Conservation (phyloP, 1,140 invertebrate species). For the Drosophila teissieri region DNA sequence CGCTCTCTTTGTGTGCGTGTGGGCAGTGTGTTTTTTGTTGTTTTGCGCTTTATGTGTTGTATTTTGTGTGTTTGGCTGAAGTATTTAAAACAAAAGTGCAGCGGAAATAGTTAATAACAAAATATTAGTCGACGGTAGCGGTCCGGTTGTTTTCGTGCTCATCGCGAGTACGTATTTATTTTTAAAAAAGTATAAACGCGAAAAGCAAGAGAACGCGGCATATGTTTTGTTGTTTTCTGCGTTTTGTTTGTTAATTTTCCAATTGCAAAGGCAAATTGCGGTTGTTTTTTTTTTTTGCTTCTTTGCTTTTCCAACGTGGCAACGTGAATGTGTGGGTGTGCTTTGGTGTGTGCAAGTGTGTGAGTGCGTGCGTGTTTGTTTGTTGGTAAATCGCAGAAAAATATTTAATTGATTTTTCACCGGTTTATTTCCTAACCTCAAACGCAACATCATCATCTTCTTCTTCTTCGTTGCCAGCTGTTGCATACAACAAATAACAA, state of each 20-base stretch:
- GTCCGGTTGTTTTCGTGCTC: constrained; percentile 37
- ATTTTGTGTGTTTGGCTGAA: constrained; percentile 43
- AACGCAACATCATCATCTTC: constrained; percentile 3
- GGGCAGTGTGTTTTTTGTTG: constrained; percentile 37
- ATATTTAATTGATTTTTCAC: constrained; percentile 75
- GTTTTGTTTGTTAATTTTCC: constrained; percentile 24
- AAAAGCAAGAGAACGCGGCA: constrained; percentile 12
- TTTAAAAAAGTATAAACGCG: constrained; percentile 40
- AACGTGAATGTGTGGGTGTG: constrained; percentile 38
- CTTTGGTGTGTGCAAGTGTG: constrained; percentile 4
- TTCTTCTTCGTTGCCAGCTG: constrained; percentile 45
- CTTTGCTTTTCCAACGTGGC: constrained; percentile 37
- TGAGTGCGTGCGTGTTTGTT: constrained; percentile 16
- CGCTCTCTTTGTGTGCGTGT: not conserved
- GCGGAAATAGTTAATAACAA: constrained; percentile 64
- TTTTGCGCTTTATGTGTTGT: constrained; percentile 32
- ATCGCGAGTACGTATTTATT: constrained; percentile 37
- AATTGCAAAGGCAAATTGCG: constrained; percentile 49
- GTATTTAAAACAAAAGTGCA: constrained; percentile 65
- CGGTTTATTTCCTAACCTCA: constrained; percentile 40
- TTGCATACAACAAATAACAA: constrained; percentile 48
- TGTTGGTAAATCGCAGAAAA: constrained; percentile 30
- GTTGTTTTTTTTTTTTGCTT: constrained; percentile 16
- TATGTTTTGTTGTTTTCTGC: not conserved
- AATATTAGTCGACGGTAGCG: constrained; percentile 54